Evolutionary conservation across 1,140 invertebrate genomes (phyloP), one percentile per base, ranked within the genome.

Genomic region (Drosophila sp.): DNA sequence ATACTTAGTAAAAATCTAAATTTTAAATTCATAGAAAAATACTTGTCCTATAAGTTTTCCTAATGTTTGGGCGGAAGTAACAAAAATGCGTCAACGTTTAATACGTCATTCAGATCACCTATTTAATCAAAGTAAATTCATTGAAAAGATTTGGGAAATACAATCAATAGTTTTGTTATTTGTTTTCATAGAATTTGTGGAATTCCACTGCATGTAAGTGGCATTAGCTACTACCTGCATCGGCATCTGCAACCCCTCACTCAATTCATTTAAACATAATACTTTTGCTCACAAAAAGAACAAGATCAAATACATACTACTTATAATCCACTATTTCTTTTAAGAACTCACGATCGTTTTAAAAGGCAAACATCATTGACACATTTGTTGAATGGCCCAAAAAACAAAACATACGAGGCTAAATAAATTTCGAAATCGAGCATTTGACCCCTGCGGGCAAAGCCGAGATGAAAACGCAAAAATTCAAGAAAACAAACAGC

Each of bases 381-480:
- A 50, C 44, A 50, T 50, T 50, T 50, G 7, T 27, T 25, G 23
- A 27, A 50, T 50, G 44, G 44, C 44, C 44, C 44, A 50, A 50
- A 50, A 50, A 17, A 17, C 17, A 17, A 50, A 50, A 50, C 44
- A 47, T 5, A 61, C 44, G 29, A 65, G 68, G 60, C 41, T 63
- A 55, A 61, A 64, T 27, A 62, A 70, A 71, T 67, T 68, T 69
- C 60, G 32, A 54, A 71, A 60, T 65, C 7, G 27, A 60, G 54
- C 65, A 79, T 72, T 86, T 86, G 83, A 86, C 82, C 86, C 61
- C 66, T 50, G 65, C 32, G 23, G 35, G 25, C 29, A 7, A 25
- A 25, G 23, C 6, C 25, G 32, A 30, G 27, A 3, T 25, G 35
- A 23, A n/a, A 69, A 64, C 58, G 60, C 56, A 60, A 57, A 70